Percentiles rank a stretch among this genome's conserved stretches.
phyloP scores from a whole-genome alignment of 2,797 vertebrate genomes.

The Adelosebastes latens region DNA sequence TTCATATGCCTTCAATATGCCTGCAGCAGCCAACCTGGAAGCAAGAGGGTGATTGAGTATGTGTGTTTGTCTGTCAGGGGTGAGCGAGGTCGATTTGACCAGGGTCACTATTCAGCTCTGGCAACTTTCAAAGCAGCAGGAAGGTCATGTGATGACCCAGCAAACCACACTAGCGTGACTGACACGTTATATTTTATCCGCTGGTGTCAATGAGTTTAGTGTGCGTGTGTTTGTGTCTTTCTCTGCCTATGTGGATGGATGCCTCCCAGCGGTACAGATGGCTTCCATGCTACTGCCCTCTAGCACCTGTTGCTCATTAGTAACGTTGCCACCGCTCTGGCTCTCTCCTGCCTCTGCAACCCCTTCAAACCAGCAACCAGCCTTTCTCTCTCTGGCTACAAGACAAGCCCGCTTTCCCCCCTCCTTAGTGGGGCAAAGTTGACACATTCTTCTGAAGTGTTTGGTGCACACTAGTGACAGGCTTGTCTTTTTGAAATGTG shows the following conservation, averaged over 20 bases:
- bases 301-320: slow-evolving; percentile 83
- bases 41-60: slow-evolving; percentile 34
- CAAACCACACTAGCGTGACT: slow-evolving; percentile 52
- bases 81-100: slow-evolving; percentile 56
- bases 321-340: slow-evolving; percentile 71
- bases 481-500: slow-evolving; percentile 56
- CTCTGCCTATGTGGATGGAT: slow-evolving; percentile 57
- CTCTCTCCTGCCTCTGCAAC: slow-evolving; percentile 48
- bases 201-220: slow-evolving; percentile 73
- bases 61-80: slow-evolving; percentile 39
- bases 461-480: slow-evolving; percentile 64
- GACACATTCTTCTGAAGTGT: slow-evolving; percentile 67
- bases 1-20: slow-evolving; percentile 8
- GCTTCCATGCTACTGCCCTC: slow-evolving; percentile 64
- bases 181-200: slow-evolving; percentile 71
- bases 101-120: slow-evolving; percentile 62
- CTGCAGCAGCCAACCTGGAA: neutral
- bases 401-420: slow-evolving; percentile 31
- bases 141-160: slow-evolving; percentile 75
- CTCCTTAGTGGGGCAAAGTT: slow-evolving; percentile 72
- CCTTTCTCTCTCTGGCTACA: slow-evolving; percentile 42
- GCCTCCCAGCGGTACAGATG: slow-evolving; percentile 69
- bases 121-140: slow-evolving; percentile 66
- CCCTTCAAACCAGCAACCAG: slow-evolving; percentile 28
- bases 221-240: slow-evolving; percentile 66